Conservation (phyloP, 1,140 invertebrate species). For the Sarcophaga peregrina region DNA sequence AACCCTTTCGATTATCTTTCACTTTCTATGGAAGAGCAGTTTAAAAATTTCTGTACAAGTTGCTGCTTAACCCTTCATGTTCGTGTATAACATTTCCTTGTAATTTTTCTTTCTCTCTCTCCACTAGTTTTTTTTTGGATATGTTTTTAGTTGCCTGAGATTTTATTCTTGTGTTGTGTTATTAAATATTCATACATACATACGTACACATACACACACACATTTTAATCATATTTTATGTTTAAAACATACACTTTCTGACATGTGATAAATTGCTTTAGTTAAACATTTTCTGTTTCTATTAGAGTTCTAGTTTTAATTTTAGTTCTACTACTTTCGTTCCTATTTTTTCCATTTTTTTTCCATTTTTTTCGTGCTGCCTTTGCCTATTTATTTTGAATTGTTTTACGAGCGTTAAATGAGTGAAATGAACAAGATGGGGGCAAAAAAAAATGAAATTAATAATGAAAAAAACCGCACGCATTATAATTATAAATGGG, state of each 20-base stretch:
- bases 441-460: neutral
- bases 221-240: constrained; percentile 1
- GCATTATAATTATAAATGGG: constrained; percentile 32
- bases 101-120: too few relatives aligned
- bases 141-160: neutral
- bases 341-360: neutral
- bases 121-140: too few relatives aligned
- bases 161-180: neutral
- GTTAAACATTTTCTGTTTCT: constrained; percentile 24
- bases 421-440: too few relatives aligned
- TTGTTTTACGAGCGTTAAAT: too few relatives aligned
- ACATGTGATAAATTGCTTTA: constrained; percentile 32
- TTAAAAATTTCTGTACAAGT: too few relatives aligned
- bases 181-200: constrained; percentile 14
- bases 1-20: too few relatives aligned
- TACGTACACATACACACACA: neutral
- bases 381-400: too few relatives aligned
- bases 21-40: too few relatives aligned
- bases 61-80: too few relatives aligned
- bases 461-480: constrained; percentile 20
- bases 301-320: neutral
- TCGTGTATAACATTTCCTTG: too few relatives aligned
- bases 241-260: neutral
- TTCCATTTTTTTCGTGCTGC: neutral
- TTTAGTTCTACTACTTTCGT: neutral